Conservation (phyloP, 2,888 invertebrate genomes). For the Dolomedes plantarius region DNA sequence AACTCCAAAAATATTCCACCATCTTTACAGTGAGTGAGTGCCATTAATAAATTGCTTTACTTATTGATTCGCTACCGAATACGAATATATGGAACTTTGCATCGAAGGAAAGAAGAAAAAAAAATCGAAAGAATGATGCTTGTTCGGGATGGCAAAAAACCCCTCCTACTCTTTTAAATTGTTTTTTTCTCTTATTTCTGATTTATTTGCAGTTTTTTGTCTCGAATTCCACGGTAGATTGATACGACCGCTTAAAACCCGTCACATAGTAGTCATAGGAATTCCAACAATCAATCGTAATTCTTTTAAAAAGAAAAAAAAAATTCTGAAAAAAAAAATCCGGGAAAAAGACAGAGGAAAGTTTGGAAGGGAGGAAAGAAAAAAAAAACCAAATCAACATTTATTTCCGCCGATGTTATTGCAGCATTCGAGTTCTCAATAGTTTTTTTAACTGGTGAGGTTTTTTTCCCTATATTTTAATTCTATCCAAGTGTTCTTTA, state of each 20-base stretch:
- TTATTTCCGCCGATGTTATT: constrained; percentile 65
- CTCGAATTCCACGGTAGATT: constrained; percentile 58
- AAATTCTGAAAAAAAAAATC: constrained; percentile 28
- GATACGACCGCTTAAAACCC: constrained; percentile 65
- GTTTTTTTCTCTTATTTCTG: constrained; percentile 32
- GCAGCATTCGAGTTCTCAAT: constrained; percentile 48
- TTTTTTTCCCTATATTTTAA: constrained; percentile 29
- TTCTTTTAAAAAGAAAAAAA: constrained; percentile 58
- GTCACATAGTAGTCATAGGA: constrained; percentile 68
- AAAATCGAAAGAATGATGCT: constrained; percentile 9
- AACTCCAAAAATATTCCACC: background rate
- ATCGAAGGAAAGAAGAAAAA: background rate
- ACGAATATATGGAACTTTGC: constrained; percentile 8
- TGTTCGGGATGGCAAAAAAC: constrained; percentile 6
- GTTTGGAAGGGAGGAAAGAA: background rate
- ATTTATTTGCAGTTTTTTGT: constrained; percentile 66
- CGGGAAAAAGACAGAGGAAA: constrained; percentile 28
- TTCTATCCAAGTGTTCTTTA: constrained; percentile 53
- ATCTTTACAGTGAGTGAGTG: background rate
- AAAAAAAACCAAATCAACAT: constrained; percentile 61
- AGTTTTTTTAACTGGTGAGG: constrained; percentile 22
- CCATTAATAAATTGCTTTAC: constrained; percentile 14
- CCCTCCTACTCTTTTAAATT: constrained; percentile 18
- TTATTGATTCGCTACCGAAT: constrained; percentile 9
- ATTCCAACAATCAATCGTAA: constrained; percentile 67